Evolutionary conservation across 2,797 vertebrate genomes (phyloP).

Genomic region (Dendrocincla fuliginosa): DNA sequence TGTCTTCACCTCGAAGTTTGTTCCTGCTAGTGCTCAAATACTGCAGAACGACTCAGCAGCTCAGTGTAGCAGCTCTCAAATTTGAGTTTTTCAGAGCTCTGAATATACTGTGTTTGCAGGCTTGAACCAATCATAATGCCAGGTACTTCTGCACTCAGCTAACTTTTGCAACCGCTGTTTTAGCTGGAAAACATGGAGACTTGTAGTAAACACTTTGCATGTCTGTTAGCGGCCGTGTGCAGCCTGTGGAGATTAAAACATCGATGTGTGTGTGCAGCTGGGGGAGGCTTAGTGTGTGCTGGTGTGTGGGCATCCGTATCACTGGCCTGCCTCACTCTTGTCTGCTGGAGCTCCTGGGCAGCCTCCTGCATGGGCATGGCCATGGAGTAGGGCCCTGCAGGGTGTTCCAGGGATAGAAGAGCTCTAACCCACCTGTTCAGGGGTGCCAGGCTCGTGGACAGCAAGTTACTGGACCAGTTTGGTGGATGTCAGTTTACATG

Average conservation of each 20-base stretch:
- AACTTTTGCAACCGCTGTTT: neutral
- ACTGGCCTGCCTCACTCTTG: neutral
- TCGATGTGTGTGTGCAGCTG: neutral
- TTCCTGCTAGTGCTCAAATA: neutral
- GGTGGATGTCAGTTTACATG: neutral
- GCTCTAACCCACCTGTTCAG: neutral
- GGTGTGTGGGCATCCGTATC: fast-evolving
- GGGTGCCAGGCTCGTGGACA: neutral
- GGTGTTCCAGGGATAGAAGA: neutral
- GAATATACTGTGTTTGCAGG: neutral
- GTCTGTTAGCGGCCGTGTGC: fast-evolving
- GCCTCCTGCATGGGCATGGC: fast-evolving
- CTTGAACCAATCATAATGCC: neutral
- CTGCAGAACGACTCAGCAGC: neutral
- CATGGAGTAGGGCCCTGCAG: neutral
- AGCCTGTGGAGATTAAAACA: neutral
- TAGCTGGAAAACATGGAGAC: neutral
- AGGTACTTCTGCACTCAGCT: neutral
- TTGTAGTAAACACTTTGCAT: fast-evolving
- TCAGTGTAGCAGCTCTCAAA: neutral
- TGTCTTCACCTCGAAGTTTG: neutral
- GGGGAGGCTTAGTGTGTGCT: neutral
- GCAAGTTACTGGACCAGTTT: neutral
- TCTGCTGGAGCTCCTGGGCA: neutral
- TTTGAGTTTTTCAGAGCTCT: neutral